Conservation (phyloP, 1,140 invertebrate genomes). For the Stegodyphus dumicola region DNA sequence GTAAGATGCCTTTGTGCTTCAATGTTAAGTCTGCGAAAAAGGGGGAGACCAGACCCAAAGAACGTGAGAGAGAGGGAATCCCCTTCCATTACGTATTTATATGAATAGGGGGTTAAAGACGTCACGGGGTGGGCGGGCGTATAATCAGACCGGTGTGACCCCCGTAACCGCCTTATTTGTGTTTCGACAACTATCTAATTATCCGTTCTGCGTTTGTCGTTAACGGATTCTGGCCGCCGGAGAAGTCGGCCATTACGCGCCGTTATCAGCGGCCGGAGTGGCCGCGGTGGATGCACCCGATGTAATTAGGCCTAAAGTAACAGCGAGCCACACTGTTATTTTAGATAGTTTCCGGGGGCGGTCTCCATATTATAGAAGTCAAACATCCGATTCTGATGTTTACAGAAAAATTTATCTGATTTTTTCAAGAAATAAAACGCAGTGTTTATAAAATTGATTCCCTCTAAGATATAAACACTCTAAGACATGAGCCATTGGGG, state of each 20-base stretch:
- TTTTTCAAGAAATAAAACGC: too few relatives aligned
- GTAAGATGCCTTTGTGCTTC: too few relatives aligned
- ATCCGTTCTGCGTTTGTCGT: constrained; percentile 24
- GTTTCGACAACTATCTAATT: constrained; percentile 59
- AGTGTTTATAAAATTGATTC: too few relatives aligned
- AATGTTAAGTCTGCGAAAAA: too few relatives aligned
- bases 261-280: constrained; percentile 41
- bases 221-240: constrained; percentile 1
- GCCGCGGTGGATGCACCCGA: constrained; percentile 22
- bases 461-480: too few relatives aligned
- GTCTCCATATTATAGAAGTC: background rate
- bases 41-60: background rate
- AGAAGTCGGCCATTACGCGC: constrained; percentile 31
- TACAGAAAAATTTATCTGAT: too few relatives aligned
- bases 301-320: constrained; percentile 57
- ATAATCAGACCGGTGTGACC: constrained; percentile 27
- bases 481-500: too few relatives aligned
- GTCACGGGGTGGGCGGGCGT: background rate
- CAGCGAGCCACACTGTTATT: constrained; percentile 42
- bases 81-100: background rate
- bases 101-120: background rate
- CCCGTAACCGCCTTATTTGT: constrained; percentile 45
- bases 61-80: background rate
- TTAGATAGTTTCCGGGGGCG: background rate
- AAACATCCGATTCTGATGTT: too few relatives aligned